Percentiles rank a stretch among this genome's conserved stretches.
These are phyloP conservation scores for Cetonia aurata DNA, from an alignment of 2,888 invertebrate species.

Conservation along the genomic window DNA sequence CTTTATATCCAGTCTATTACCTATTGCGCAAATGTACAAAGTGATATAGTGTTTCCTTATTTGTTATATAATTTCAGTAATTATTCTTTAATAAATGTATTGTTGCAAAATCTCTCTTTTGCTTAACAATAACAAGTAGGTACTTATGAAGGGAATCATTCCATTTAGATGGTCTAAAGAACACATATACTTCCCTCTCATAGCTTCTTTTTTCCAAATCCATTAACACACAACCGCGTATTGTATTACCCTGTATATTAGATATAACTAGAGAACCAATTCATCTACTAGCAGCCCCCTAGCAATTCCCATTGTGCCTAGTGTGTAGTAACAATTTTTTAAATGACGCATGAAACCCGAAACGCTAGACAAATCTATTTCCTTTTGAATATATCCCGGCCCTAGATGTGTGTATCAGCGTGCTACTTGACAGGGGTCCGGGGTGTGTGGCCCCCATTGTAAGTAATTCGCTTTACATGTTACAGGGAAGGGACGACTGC, in stretches of 20 bases:
- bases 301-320: constrained; percentile 14
- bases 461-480: constrained; percentile 42
- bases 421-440: constrained; percentile 27
- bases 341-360: constrained; percentile 47
- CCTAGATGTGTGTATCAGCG: background rate
- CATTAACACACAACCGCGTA: background rate
- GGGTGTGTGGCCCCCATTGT: constrained; percentile 19
- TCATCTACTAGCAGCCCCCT: background rate
- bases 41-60: too few species aligned
- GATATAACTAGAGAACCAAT: background rate
- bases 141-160: too few species aligned
- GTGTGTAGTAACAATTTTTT: constrained; percentile 42
- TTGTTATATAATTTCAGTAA: too few species aligned
- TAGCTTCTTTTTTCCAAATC: too few species aligned
- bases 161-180: too few species aligned
- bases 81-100: too few species aligned
- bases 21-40: too few species aligned
- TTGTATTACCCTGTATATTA: constrained; percentile 9
- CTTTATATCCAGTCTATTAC: too few species aligned
- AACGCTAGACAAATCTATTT: constrained; percentile 42
- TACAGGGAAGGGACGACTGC: constrained; percentile 83
- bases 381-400: background rate
- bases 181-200: too few species aligned
- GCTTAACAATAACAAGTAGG: too few species aligned
- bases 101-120: too few species aligned